Evolutionary conservation across 2,888 invertebrate species (phyloP), one percentile per base, ranked within the genome.

Genomic region (Pyrrhosoma nymphula): DNA sequence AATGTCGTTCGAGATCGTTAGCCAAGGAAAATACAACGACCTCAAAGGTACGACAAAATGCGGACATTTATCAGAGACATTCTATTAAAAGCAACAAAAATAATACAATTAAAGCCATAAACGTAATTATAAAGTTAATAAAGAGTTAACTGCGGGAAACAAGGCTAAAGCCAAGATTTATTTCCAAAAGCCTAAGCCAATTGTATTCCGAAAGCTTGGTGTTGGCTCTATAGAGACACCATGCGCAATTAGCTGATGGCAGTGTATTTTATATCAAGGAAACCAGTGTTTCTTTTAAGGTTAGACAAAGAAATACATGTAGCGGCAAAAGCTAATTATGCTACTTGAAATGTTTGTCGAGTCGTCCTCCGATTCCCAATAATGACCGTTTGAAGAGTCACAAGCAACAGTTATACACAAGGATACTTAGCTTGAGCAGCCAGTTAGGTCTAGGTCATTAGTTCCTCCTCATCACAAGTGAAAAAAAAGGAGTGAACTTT

Each of bases 1-100:
- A 91, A 35, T n/a, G 93, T 82, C 82, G 35, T 82, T 82, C 82
- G 82, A 16, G 82, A 82, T 35, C 82, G 82, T 35, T 16, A 82
- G 82, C 14, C 82, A 35, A 35, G 35, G 82, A 82, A 82, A 82
- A 82, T 82, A 2, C 82, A 35, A 69, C 35, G 82, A 82, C 82
- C 82, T 82, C 30, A 14, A 82, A 35, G 35, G 30, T 35, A 35
- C 26, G 35, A 82, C 10, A 26, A 26, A n/a, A 69, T n/a, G n/a
- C 1, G 69, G 26, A n/a, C 20, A 26, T 69, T 69, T 69, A 69
- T 26, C 69, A 12, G 69, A 26, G 12, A 26, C 6, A 69, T 26
- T 69, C n/a, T n/a, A 47, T 47, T 47, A 47, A 47, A 47, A 47
- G 47, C 47, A 47, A 47, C 8, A 47, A 47, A 47, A 47, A 2